Conservation (phyloP, 2,797 vertebrate genomes). For the Anguilla megastoma region DNA sequence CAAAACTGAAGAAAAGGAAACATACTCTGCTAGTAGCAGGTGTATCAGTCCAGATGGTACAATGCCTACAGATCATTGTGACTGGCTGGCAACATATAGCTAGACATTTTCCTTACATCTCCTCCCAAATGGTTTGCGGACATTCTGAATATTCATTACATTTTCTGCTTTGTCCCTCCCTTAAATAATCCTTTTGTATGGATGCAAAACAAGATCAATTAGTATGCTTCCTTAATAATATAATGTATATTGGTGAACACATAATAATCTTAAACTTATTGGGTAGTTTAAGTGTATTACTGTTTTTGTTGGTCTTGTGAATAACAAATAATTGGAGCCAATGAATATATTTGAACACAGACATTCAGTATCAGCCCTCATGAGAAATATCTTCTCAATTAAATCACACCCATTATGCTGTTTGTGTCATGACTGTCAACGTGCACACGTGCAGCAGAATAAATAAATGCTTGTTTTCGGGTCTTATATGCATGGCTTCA, state of each 20-base stretch:
- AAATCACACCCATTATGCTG: neutral
- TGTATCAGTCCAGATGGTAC: neutral
- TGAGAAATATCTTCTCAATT: neutral
- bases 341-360: neutral
- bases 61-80: neutral
- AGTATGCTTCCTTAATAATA: neutral
- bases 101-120: neutral
- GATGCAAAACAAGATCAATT: neutral
- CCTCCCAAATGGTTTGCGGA: neutral
- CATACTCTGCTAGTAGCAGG: neutral
- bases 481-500: conserved; percentile 5
- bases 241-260: neutral
- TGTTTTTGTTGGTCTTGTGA: neutral
- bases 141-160: neutral
- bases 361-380: neutral
- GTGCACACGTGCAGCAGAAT: neutral
- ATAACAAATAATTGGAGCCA: neutral
- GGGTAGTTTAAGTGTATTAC: neutral
- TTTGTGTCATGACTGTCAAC: neutral
- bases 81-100: neutral
- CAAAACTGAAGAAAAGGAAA: neutral
- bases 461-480: neutral
- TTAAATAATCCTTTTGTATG: neutral
- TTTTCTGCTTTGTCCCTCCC: neutral
- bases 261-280: neutral